Percentiles rank a stretch among this genome's conserved stretches.
These are phyloP conservation scores for Sternarchorhynchus goeldii DNA, from an alignment of 2,797 vertebrate genomes.

Conservation along the genomic window DNA sequence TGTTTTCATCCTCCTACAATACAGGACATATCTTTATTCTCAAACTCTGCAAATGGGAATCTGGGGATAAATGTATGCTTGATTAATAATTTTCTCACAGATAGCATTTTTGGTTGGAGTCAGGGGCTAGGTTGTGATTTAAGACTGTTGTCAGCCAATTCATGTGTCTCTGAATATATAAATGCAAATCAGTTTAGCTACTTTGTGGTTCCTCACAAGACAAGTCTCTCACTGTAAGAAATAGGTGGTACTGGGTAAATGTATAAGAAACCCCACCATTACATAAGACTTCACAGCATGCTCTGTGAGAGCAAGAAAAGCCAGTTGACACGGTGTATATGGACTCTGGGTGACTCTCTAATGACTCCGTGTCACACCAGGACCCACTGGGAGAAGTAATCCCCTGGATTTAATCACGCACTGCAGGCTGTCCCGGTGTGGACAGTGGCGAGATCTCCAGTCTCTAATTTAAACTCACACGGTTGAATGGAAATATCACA, in stretches of 20 bases:
- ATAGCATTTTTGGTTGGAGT: neutral
- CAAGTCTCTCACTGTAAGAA: neutral
- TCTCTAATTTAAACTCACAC: conserved; percentile 55
- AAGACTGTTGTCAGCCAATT: neutral
- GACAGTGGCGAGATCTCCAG: conserved; percentile 58
- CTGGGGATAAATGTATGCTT: neutral
- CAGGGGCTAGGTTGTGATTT: neutral
- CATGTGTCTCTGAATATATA: too few species aligned
- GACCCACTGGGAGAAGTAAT: conserved; percentile 52
- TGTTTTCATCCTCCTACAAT: too few species aligned
- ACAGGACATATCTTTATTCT: too few species aligned
- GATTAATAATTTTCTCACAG: neutral
- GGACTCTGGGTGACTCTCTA: conserved; percentile 50
- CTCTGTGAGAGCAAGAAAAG: conserved; percentile 49
- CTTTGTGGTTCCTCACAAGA: neutral
- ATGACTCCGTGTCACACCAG: conserved; percentile 49
- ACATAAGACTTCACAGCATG: conserved; percentile 53
- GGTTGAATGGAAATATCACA: conserved; percentile 30
- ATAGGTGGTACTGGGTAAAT: conserved; percentile 15
- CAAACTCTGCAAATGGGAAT: neutral
- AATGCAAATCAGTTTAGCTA: neutral
- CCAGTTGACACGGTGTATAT: conserved; percentile 39
- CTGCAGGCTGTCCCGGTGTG: conserved; percentile 55
- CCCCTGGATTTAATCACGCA: conserved; percentile 63
- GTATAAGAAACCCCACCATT: conserved; percentile 47